Conservation (phyloP, 1,140 invertebrate genomes). For the Drepana arcuata region DNA sequence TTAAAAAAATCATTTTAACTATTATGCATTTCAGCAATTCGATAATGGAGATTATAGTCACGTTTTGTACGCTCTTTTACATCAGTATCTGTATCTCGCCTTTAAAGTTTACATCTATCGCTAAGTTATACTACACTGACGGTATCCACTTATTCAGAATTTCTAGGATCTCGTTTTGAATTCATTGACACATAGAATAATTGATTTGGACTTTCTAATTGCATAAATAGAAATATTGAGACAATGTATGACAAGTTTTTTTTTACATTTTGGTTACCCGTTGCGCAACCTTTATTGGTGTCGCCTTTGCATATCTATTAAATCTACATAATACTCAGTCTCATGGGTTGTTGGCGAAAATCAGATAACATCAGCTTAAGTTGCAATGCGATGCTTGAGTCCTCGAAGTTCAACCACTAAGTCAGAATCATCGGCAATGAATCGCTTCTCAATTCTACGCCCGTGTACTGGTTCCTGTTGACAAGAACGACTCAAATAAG, state of each 20-base stretch:
- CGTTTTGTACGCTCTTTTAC: conserved; percentile 61
- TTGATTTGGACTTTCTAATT: conserved; percentile 10
- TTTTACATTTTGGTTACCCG: conserved; percentile 43
- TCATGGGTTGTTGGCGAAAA: conserved; percentile 60
- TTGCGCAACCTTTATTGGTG: conserved; percentile 26
- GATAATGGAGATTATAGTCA: conserved; percentile 56
- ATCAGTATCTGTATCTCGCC: neutral
- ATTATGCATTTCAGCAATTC: too few species aligned
- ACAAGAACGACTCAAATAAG: too few species aligned
- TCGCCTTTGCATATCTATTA: conserved; percentile 47
- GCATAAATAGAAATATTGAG: conserved; percentile 14
- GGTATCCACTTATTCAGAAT: too few species aligned
- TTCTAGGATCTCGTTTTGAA: too few species aligned
- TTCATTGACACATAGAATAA: conserved; percentile 10
- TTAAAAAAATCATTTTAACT: too few species aligned
- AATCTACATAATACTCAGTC: conserved; percentile 67
- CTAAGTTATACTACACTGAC: too few species aligned
- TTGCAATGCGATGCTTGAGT: conserved; percentile 71
- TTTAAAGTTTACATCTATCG: conserved; percentile 6
- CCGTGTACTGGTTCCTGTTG: conserved; percentile 33
- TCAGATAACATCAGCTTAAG: conserved; percentile 45
- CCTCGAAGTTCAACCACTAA: conserved; percentile 73
- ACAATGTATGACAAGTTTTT: conserved; percentile 27
- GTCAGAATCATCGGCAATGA: conserved; percentile 72
- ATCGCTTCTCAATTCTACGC: conserved; percentile 72